These are phyloP conservation scores for Oplegnathus fasciatus DNA, from an alignment of 2,113 vertebrate genomes.

Conservation along the genomic window DNA sequence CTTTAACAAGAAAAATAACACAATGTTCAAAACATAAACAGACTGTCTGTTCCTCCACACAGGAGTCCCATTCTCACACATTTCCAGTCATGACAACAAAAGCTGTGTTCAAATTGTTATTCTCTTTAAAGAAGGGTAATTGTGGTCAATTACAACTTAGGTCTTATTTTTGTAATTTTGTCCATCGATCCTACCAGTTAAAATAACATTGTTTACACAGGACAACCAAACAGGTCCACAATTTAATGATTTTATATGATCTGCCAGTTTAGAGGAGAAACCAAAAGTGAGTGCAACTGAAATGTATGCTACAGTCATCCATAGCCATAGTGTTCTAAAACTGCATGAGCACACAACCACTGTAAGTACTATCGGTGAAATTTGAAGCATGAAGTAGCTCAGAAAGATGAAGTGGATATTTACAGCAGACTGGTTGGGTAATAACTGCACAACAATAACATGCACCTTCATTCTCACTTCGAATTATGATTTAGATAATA, in stretches of 20 bases:
- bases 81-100: background rate
- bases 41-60: background rate
- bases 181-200: background rate
- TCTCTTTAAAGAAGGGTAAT: background rate
- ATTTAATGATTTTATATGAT: background rate
- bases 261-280: background rate
- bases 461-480: background rate
- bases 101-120: background rate
- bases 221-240: background rate
- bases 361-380: background rate
- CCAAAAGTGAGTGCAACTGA: background rate
- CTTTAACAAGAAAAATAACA: background rate
- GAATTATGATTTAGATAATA: background rate
- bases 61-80: background rate
- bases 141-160: background rate
- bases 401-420: background rate
- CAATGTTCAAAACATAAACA: background rate
- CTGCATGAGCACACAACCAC: background rate
- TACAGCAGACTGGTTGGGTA: background rate
- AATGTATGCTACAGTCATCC: background rate
- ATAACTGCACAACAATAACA: constrained; percentile 3
- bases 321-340: background rate
- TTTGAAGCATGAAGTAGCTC: background rate
- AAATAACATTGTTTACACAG: background rate
- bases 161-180: background rate